These are phyloP conservation scores for Drusus annulatus DNA, from an alignment of 1,140 invertebrate species.

Conservation along the genomic window DNA sequence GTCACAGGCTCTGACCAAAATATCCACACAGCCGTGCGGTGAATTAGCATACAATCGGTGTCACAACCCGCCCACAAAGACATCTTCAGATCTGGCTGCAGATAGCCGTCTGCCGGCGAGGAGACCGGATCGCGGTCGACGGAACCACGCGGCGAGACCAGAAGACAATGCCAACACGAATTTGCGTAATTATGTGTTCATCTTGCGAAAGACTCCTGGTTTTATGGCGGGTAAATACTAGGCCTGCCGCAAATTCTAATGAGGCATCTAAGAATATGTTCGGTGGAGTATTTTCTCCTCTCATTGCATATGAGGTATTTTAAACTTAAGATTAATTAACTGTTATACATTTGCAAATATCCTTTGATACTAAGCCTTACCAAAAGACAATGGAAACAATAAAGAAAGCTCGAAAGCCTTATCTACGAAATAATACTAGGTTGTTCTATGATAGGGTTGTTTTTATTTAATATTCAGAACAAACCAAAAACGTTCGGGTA, in stretches of 20 bases:
- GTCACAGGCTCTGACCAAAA: conserved; percentile 35
- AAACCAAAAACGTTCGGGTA: too few species aligned
- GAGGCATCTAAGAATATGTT: background rate
- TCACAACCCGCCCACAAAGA: conserved; percentile 25
- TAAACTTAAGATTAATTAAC: background rate
- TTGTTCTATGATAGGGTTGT: too few species aligned
- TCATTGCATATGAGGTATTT: background rate
- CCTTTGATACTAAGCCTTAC: too few species aligned
- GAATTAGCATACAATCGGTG: conserved; percentile 34
- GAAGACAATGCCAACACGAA: conserved; percentile 34
- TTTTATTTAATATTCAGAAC: too few species aligned
- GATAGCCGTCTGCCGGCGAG: background rate
- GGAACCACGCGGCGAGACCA: conserved; percentile 28
- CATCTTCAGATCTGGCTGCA: conserved; percentile 1
- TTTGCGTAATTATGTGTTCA: conserved; percentile 31
- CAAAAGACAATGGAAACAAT: too few species aligned
- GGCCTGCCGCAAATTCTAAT: background rate
- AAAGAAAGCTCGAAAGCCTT: too few species aligned
- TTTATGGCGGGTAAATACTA: background rate
- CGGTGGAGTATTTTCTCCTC: background rate
- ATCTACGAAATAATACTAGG: too few species aligned
- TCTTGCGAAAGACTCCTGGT: background rate
- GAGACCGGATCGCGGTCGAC: background rate
- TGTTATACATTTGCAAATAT: background rate
- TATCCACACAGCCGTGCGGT: conserved; percentile 14